Conservation (phyloP, 1,140 invertebrate species). For the Ooceraea biroi region DNA sequence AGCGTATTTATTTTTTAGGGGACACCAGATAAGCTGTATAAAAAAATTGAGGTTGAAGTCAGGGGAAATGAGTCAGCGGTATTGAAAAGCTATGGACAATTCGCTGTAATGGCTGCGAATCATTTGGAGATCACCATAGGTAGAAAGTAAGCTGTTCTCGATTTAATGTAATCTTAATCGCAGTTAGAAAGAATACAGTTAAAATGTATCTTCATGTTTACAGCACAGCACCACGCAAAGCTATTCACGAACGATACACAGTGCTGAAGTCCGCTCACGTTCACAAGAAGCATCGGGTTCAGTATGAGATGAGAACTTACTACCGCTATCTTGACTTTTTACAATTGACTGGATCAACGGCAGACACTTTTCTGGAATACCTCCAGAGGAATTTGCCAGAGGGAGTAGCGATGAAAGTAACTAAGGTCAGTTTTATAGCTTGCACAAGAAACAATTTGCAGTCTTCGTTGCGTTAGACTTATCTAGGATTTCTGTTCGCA, state of each 20-base stretch:
- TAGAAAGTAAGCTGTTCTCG: slow-evolving; percentile 88
- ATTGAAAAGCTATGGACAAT: slow-evolving; percentile 95
- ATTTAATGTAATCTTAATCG: background rate
- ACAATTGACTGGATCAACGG: slow-evolving; percentile 96
- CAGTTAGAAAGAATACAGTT: background rate
- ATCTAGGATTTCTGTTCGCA: slow-evolving; percentile 73
- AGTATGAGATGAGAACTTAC: slow-evolving; percentile 98
- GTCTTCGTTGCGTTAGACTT: slow-evolving; percentile 36
- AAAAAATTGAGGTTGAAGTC: slow-evolving; percentile 94
- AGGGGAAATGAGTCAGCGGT: slow-evolving; percentile 95
- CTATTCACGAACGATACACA: slow-evolving; percentile 91
- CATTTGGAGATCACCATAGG: slow-evolving; percentile 92
- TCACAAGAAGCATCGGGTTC: slow-evolving; percentile 97
- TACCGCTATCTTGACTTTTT: slow-evolving; percentile 94
- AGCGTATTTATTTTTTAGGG: slow-evolving; percentile 69
- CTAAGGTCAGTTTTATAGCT: slow-evolving; percentile 88
- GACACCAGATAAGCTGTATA: slow-evolving; percentile 92
- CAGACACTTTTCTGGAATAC: slow-evolving; percentile 98
- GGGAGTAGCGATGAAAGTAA: slow-evolving; percentile 97
- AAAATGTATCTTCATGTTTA: slow-evolving; percentile 55
- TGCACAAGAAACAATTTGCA: background rate
- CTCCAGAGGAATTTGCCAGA: slow-evolving; percentile 98
- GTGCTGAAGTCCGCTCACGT: slow-evolving; percentile 96
- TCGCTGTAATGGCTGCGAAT: slow-evolving; percentile 92
- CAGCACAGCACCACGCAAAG: slow-evolving; percentile 91